A percentile compares a stretch with the other conserved stretches of the same genome.
Evolutionary conservation across 2,888 invertebrate genomes (phyloP).

Genomic region (Eristalis arbustorum): DNA sequence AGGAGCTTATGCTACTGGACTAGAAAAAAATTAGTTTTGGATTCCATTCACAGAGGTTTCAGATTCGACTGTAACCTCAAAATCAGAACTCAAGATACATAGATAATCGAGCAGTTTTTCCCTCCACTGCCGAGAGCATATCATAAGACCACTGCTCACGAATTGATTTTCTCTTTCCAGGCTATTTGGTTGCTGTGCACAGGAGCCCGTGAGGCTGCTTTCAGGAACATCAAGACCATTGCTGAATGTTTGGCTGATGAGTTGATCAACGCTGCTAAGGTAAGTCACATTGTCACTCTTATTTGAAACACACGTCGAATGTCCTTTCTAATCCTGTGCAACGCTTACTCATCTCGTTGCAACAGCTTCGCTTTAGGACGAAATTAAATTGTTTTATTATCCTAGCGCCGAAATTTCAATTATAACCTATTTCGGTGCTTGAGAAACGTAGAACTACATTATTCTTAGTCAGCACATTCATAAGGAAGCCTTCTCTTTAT

Average conservation of each 20-base stretch:
- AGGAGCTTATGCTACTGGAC: constrained; percentile 73
- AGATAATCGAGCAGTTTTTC: background rate
- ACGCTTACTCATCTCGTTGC: constrained; percentile 49
- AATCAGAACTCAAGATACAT: background rate
- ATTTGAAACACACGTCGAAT: constrained; percentile 68
- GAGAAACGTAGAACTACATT: constrained; percentile 55
- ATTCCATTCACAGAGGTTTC: background rate
- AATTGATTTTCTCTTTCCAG: constrained; percentile 73
- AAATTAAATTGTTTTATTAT: constrained; percentile 58
- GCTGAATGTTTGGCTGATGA: constrained; percentile 99
- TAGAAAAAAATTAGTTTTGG: constrained; percentile 64
- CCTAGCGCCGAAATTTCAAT: constrained; percentile 35
- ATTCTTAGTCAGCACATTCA: too few relatives aligned
- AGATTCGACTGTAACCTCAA: background rate
- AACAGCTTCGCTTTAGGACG: constrained; percentile 73
- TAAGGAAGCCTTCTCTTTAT: constrained; percentile 32
- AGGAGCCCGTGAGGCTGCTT: constrained; percentile 99
- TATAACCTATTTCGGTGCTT: constrained; percentile 2
- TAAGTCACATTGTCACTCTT: constrained; percentile 75
- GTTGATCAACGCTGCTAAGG: constrained; percentile 99
- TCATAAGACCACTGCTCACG: background rate
- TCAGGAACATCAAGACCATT: constrained; percentile 99
- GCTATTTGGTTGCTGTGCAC: constrained; percentile 99
- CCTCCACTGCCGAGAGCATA: background rate
- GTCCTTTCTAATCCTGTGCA: constrained; percentile 72